Percentiles rank a stretch among this genome's conserved stretches.
Conservation (phyloP, 64 coral and sea anemone species). For the Trachythela sp. region DNA sequence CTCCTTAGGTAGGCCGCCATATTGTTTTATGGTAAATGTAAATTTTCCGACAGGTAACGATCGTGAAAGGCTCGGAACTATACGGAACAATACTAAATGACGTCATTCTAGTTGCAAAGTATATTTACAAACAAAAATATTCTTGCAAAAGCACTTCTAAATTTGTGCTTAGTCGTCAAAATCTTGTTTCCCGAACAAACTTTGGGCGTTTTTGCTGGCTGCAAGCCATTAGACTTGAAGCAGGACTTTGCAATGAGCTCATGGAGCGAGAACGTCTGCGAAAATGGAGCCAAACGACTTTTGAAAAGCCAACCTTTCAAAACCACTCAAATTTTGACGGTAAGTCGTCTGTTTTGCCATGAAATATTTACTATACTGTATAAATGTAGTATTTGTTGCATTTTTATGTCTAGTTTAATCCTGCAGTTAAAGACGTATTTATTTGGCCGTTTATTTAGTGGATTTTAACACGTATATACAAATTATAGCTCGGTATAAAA, state of each 20-base stretch:
- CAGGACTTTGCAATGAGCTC: background rate
- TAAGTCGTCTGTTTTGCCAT: background rate
- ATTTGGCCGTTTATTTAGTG: background rate
- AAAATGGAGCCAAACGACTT: conserved; percentile 8
- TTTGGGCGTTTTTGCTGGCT: background rate
- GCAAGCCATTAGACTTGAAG: background rate
- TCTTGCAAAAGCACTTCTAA: background rate
- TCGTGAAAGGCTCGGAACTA: background rate
- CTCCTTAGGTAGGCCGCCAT: background rate
- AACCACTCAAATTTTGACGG: background rate
- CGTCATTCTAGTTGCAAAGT: background rate
- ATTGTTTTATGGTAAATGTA: background rate
- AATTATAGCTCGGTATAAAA: too few relatives aligned
- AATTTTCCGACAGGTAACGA: background rate
- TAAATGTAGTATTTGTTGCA: background rate
- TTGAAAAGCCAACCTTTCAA: background rate
- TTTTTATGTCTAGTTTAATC: background rate
- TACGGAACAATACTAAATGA: background rate
- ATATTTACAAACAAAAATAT: too few relatives aligned
- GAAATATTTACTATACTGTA: too few relatives aligned
- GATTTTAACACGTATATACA: too few relatives aligned
- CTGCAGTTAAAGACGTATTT: background rate
- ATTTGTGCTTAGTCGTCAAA: background rate
- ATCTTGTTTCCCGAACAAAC: background rate
- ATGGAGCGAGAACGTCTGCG: background rate